Conservation (phyloP, 1,140 invertebrate genomes). For the Triops longicaudatus region DNA sequence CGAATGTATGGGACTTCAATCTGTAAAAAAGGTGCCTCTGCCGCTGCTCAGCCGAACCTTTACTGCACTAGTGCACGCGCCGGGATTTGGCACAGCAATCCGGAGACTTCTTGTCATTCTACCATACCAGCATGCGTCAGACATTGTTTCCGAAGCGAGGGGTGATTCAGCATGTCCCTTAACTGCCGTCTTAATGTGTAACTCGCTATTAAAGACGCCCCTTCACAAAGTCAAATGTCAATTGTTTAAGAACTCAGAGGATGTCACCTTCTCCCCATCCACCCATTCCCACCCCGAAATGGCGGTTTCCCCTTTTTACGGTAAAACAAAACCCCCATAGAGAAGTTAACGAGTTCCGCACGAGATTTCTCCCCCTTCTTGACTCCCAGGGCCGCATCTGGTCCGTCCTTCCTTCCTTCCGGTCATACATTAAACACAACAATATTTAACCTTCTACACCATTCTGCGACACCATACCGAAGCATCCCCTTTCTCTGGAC, state of each 20-base stretch:
- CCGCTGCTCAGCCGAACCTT: no score
- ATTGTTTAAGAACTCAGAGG: background rate
- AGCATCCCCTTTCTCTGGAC: background rate
- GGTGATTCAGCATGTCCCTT: background rate
- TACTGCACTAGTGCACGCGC: no score
- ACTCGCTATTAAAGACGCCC: background rate
- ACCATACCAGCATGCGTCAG: no score
- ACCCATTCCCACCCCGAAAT: no score
- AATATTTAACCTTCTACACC: background rate
- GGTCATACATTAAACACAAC: conserved; percentile 15
- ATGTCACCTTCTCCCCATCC: no score
- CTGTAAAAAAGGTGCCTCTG: no score
- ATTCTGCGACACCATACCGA: background rate
- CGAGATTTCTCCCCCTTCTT: background rate
- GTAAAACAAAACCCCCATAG: background rate
- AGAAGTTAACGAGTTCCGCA: background rate
- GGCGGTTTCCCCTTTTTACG: background rate
- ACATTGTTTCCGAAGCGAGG: no score
- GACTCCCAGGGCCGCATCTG: background rate
- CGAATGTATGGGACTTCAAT: no score
- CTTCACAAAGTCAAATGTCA: conserved; percentile 4
- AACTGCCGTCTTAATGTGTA: background rate
- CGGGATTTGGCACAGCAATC: no score
- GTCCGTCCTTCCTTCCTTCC: background rate
- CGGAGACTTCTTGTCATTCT: no score